A percentile compares a stretch with the other conserved stretches of the same genome.
Conservation (phyloP, 2,888 invertebrate species). For the Amphipoea lucens region DNA sequence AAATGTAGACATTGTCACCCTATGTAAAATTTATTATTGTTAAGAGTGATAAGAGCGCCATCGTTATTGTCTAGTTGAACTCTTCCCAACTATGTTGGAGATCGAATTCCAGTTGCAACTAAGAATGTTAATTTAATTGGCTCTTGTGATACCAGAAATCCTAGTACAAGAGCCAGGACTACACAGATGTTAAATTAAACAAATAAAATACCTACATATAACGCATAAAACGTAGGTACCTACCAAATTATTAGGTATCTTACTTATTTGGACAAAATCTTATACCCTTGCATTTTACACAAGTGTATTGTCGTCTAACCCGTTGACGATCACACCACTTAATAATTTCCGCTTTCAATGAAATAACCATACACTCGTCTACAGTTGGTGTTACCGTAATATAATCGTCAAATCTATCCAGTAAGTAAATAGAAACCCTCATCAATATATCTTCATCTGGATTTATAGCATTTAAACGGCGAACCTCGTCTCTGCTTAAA, state of each 20-base stretch:
- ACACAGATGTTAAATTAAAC: too few species aligned
- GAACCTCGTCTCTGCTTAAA: conserved; percentile 29
- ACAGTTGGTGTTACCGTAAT: neutral
- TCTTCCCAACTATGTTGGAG: conserved; percentile 13
- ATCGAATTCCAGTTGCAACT: neutral
- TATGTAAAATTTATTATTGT: too few species aligned
- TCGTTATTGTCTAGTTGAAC: neutral
- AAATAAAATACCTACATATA: too few species aligned
- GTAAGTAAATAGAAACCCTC: conserved; percentile 41
- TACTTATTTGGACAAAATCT: conserved; percentile 39
- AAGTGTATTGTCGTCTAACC: conserved; percentile 33
- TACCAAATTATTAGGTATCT: neutral
- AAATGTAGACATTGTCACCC: too few species aligned
- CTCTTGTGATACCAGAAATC: too few species aligned
- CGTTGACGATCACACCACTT: conserved; percentile 35
- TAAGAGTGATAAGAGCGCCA: too few species aligned
- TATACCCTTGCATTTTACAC: conserved; percentile 42
- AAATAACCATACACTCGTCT: conserved; percentile 4
- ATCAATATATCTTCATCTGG: conserved; percentile 59
- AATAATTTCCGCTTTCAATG: conserved; percentile 37
- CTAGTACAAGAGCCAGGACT: neutral
- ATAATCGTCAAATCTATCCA: conserved; percentile 36
- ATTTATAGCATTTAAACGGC: conserved; percentile 39
- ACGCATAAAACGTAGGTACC: neutral
- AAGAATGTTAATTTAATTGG: neutral